phyloP scores from a whole-genome alignment of 2,797 vertebrate species.

The Ptychobarbus kaznakovi region DNA sequence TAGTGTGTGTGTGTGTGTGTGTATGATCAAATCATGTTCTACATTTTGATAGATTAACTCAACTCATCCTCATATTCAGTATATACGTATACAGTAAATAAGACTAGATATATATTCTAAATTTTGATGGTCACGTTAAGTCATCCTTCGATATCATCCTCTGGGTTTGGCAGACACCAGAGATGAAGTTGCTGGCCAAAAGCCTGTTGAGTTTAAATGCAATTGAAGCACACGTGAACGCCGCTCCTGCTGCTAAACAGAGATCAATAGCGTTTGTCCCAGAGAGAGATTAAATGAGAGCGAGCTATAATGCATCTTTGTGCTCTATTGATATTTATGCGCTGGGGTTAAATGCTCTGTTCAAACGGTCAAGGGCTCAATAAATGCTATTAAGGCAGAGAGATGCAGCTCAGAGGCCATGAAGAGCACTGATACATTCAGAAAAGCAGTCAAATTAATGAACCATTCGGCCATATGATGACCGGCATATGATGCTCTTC shows the following conservation, averaged over 20 bases:
- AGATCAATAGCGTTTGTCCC: slow-evolving; percentile 79
- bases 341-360: slow-evolving; percentile 77
- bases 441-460: slow-evolving; percentile 62
- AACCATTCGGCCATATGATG: background rate
- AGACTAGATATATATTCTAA: background rate
- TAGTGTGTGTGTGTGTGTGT: too few species aligned
- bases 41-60: too few species aligned
- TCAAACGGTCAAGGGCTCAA: slow-evolving; percentile 78
- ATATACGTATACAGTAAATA: background rate
- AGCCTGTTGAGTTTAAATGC: slow-evolving; percentile 12
- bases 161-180: background rate
- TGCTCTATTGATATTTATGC: slow-evolving; percentile 79
- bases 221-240: slow-evolving; percentile 54
- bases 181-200: background rate
- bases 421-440: slow-evolving; percentile 58
- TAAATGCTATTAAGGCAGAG: slow-evolving; percentile 75
- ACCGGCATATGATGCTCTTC: slow-evolving; percentile 3
- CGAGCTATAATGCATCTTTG: slow-evolving; percentile 63
- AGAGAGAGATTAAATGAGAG: slow-evolving; percentile 73
- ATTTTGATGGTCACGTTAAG: background rate
- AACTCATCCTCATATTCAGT: too few species aligned
- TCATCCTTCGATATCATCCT: background rate
- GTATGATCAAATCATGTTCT: too few species aligned
- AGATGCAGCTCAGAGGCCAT: slow-evolving; percentile 57
- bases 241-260: slow-evolving; percentile 66